These are phyloP conservation scores for Gastrophryne carolinensis DNA, from an alignment of 2,797 vertebrate species.

Conservation along the genomic window DNA sequence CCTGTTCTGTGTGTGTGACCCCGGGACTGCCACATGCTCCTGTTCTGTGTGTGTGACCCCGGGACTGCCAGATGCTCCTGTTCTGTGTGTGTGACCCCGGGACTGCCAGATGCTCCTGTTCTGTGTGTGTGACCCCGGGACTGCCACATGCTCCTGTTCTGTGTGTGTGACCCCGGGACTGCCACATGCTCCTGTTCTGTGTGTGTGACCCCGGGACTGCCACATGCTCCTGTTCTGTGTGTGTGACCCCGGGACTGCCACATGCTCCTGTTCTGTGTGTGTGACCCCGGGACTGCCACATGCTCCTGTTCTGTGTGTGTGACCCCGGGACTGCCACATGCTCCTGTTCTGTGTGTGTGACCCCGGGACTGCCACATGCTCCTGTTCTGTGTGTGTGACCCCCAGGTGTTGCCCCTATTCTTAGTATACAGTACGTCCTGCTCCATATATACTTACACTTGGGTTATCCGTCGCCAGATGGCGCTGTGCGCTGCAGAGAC, in stretches of 20 bases:
- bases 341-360: conserved; percentile 93
- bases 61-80: not conserved
- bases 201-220: conserved; percentile 83
- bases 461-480: too few relatives aligned
- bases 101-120: conserved; percentile 95
- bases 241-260: too few relatives aligned
- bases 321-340: conserved; percentile 90
- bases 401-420: conserved; percentile 10
- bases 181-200: too few relatives aligned
- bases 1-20: too few relatives aligned
- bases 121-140: too few relatives aligned
- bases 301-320: conserved; percentile 80
- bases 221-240: conserved; percentile 97
- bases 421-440: too few relatives aligned
- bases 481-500: too few relatives aligned
- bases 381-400: not conserved
- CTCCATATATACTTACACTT: too few relatives aligned
- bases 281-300: not conserved
- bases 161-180: too few relatives aligned
- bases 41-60: not conserved
- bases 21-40: too few relatives aligned
- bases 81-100: conserved; percentile 79
- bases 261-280: not conserved
- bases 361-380: too few relatives aligned
- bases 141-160: not conserved